Base-by-base conservation (phyloP, 2,888 invertebrate genomes). In the Cyrtodaria siliqua region DNA sequence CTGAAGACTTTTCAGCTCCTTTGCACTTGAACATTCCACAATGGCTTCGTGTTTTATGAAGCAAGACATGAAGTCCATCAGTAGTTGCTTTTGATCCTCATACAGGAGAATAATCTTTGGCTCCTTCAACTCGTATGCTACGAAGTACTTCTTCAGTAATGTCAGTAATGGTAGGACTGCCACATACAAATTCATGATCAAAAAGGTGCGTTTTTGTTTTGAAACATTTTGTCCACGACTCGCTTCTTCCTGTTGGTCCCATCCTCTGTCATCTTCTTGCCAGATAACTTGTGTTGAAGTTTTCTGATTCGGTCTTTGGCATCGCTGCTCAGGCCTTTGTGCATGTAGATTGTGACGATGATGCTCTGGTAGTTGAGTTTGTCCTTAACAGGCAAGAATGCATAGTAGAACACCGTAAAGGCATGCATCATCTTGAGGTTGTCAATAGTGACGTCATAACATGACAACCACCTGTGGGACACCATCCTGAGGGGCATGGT, bases 391-490 rank as follows among this genome's bases (percentile, higher is more conserved):
- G n/a, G n/a, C n/a, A n/a, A n/a, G n/a, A n/a, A n/a, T n/a, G n/a
- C n/a, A n/a, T n/a, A n/a, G 53, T 79, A 84, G 47, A 82, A 78
- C n/a, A 84, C 49, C 12, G 66, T 75, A 18, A 66, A 74, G 9
- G 63, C 73, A 75, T 85, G 82, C 26, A 78, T 42, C 42, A 86
- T 20, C 18, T 64, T 20, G 14, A 72, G 38, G 4, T 78, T 82
- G 60, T 67, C 79, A 1, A 76, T 40, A 18, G 75, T 52, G 16
- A 82, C 56, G 67, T 79, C 73, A 60, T 79, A 78, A 24, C 69
- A 71, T 20, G 85, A 86, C 9, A 87, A 56, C 78, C 82, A 87
- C 33, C 80, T 53, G 47, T 84, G 86, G 18, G 42, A 29, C 0
- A 76, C 49, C 44, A 69, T 85, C 27, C 72, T 23, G 26, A 81